Base-by-base conservation (phyloP, 2,113 vertebrate genomes). In the Phaethon lepturus region DNA sequence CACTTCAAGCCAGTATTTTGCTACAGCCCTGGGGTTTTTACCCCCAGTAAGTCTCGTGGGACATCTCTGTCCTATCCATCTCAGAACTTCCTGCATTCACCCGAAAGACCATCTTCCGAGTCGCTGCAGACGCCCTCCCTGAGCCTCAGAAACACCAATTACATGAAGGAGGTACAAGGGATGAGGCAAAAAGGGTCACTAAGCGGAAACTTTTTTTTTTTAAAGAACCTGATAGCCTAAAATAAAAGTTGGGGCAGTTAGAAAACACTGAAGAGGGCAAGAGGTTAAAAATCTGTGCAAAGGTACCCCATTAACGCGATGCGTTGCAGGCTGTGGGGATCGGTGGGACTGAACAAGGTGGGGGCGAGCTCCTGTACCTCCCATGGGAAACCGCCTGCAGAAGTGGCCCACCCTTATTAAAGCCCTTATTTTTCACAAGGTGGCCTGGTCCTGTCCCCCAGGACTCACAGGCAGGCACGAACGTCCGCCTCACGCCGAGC, bases 401-500 rank as follows among this genome's bases (percentile, higher is more conserved):
- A n/a, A 59, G 13, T 12, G 23, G 10, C 66, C 60, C 86, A 38
- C 17, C 25, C 45, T 53, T 26, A 22, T 11, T 29, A 47, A 66
- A 55, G 73, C 0, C 2, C 16, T 90, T 10, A 2, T 55, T 91
- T 89, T n/a, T 33, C 35, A 59, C 23, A 18, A 40, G 50, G 66
- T 42, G 73, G 13, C 72, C 63, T 50, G 23, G 38, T 10, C 59
- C 20, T 6, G 53, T 35, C 73, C 80, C 72, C 56, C 3, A 1
- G 42, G 25, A 62, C 25, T 68, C 40, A 0, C 25, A 47, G 24
- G 10, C 13, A 53, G 18, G 58, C 60, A 74, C 0, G 0, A 84
- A 18, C 6, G 2, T 28, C 38, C 7, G 3, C 63, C 85, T 38
- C 8, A 0, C 6, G 1, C 64, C 19, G 1, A 64, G 44, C 84